phyloP scores from a whole-genome alignment of 2,888 invertebrate species.

The Nipponacmea schrenckii region DNA sequence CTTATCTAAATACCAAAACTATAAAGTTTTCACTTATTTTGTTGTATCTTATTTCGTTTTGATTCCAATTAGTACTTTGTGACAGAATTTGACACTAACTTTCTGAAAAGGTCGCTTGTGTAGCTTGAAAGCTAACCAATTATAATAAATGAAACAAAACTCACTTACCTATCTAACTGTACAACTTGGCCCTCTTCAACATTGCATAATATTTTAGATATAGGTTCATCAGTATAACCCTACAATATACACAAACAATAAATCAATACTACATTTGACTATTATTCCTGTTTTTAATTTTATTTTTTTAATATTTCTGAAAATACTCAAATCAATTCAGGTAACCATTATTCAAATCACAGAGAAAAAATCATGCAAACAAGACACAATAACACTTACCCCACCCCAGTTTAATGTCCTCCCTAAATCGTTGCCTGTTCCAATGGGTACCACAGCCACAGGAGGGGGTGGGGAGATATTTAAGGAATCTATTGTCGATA shows the following conservation, averaged over 20 bases:
- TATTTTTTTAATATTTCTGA: background rate
- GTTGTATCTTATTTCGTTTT: too few relatives aligned
- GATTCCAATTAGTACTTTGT: too few relatives aligned
- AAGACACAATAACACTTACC: conserved; percentile 69
- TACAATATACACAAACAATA: conserved; percentile 64
- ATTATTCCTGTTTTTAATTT: background rate
- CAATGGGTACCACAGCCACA: conserved; percentile 91
- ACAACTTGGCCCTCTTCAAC: conserved; percentile 93
- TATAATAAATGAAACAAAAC: too few relatives aligned
- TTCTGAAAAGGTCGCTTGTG: too few relatives aligned
- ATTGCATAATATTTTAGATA: conserved; percentile 91
- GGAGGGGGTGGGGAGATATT: conserved; percentile 82
- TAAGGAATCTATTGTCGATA: conserved; percentile 92
- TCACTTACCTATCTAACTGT: conserved; percentile 77
- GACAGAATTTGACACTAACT: too few relatives aligned
- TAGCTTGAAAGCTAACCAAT: background rate
- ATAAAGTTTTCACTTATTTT: too few relatives aligned
- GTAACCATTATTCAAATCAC: background rate
- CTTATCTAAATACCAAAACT: too few relatives aligned
- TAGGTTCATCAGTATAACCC: conserved; percentile 98
- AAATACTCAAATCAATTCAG: background rate
- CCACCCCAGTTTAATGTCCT: conserved; percentile 97
- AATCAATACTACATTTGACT: background rate
- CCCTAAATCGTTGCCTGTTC: conserved; percentile 97
- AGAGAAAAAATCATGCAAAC: background rate